A percentile compares a stretch with the other conserved stretches of the same genome.
These are phyloP conservation scores for Nannoperca australis DNA, from an alignment of 2,797 vertebrate genomes.

Conservation along the genomic window DNA sequence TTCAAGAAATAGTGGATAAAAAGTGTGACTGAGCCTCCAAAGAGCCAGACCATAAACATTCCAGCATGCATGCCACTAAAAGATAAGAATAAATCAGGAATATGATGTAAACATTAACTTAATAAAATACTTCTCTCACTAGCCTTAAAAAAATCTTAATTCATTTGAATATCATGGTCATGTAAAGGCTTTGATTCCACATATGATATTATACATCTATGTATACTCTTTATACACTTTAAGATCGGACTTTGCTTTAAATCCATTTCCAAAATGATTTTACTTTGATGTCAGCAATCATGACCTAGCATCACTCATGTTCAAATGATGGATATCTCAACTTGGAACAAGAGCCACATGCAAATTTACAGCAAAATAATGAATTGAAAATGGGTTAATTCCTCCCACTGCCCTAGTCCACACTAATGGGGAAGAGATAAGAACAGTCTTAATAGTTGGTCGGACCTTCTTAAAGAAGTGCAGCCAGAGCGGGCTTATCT, in stretches of 20 bases:
- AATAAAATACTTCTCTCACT: conserved; percentile 43
- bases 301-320: conserved; percentile 31
- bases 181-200: conserved; percentile 53
- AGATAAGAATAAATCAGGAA: conserved; percentile 40
- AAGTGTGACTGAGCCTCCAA: conserved; percentile 18
- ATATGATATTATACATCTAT: conserved; percentile 32
- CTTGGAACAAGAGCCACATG: conserved; percentile 50
- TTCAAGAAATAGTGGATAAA: conserved; percentile 40
- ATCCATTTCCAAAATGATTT: conserved; percentile 22
- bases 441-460: conserved; percentile 77
- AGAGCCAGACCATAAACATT: conserved; percentile 31
- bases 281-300: conserved; percentile 33
- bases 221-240: conserved; percentile 29
- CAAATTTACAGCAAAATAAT: conserved; percentile 64
- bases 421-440: conserved; percentile 73
- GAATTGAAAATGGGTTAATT: conserved; percentile 73
- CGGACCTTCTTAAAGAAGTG: conserved; percentile 72
- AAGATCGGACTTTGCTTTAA: conserved; percentile 19
- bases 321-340: conserved; percentile 50
- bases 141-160: conserved; percentile 41
- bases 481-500: conserved; percentile 77
- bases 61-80: conserved; percentile 39
- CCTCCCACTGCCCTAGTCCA: conserved; percentile 59
- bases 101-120: conserved; percentile 41
- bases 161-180: conserved; percentile 23